Evolutionary conservation across 2,113 vertebrate genomes (phyloP).

Genomic region (Megaleporinus macrocephalus): DNA sequence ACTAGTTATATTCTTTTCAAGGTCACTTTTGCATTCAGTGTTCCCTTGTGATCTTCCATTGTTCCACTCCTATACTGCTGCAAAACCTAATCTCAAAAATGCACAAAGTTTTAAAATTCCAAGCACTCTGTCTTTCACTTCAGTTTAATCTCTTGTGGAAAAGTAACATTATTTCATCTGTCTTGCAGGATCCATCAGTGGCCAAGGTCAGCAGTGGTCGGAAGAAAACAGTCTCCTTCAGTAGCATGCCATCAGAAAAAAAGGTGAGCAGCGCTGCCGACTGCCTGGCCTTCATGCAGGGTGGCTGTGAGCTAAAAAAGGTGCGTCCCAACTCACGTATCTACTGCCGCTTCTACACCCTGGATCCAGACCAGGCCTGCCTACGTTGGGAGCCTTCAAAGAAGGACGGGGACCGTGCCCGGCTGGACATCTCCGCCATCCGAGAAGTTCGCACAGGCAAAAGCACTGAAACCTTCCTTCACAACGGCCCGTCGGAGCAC

Average conservation of each 20-base stretch:
- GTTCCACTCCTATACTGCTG: too few relatives aligned
- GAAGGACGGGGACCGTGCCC: slow-evolving; percentile 92
- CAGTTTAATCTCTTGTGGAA: too few relatives aligned
- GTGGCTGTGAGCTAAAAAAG: slow-evolving; percentile 96
- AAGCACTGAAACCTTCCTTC: slow-evolving; percentile 96
- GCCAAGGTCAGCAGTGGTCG: slow-evolving; percentile 87
- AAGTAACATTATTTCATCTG: slow-evolving; percentile 31
- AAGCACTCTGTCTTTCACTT: background rate
- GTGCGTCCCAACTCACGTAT: slow-evolving; percentile 93
- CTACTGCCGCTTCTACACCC: slow-evolving; percentile 95
- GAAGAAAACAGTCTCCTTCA: slow-evolving; percentile 99
- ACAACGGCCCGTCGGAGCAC: slow-evolving; percentile 90
- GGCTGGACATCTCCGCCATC: slow-evolving; percentile 89
- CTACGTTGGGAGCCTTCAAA: slow-evolving; percentile 98
- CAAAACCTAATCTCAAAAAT: too few relatives aligned
- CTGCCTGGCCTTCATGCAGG: slow-evolving; percentile 98
- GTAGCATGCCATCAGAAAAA: slow-evolving; percentile 98
- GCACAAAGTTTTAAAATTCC: background rate
- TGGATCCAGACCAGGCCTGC: slow-evolving; percentile 91
- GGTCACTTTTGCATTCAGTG: too few relatives aligned
- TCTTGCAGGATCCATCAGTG: slow-evolving; percentile 88
- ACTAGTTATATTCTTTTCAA: too few relatives aligned
- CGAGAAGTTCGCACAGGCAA: slow-evolving; percentile 94
- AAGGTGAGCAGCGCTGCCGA: slow-evolving; percentile 95
- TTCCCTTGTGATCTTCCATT: too few relatives aligned